These are phyloP conservation scores for Sardinella longiceps DNA, from an alignment of 2,797 vertebrate species.

Conservation along the genomic window DNA sequence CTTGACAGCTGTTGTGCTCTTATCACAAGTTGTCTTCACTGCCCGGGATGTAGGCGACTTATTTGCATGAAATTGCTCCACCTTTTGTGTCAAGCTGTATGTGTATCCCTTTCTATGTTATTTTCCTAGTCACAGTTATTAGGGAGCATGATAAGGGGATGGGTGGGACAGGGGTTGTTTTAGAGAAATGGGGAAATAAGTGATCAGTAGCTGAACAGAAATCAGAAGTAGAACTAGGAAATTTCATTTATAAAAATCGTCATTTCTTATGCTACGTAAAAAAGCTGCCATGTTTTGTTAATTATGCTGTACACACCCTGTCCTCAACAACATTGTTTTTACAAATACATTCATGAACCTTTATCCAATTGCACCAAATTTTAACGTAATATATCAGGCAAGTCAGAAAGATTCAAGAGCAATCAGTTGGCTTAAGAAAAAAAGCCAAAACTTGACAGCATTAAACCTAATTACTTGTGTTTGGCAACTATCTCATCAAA, in stretches of 20 bases:
- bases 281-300: not conserved
- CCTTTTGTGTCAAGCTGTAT: not conserved
- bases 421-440: conserved; percentile 1
- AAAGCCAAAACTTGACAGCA: conserved; percentile 1
- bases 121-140: not conserved
- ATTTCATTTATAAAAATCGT: not conserved
- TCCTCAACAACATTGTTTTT: not conserved
- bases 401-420: not conserved
- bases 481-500: conserved; percentile 10
- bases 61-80: conserved; percentile 25
- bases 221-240: not conserved
- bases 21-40: not conserved
- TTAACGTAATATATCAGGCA: not conserved
- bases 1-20: conserved; percentile 23
- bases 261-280: too few species aligned
- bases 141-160: not conserved
- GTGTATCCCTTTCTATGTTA: not conserved
- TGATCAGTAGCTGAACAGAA: not conserved
- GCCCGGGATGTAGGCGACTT: not conserved
- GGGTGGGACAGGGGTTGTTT: not conserved
- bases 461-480: conserved; percentile 14
- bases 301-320: not conserved
- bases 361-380: not conserved
- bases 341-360: not conserved
- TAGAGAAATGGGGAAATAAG: not conserved